Evolutionary conservation across 1,140 invertebrate genomes (phyloP).

Genomic region (Pectinophora gossypiella): DNA sequence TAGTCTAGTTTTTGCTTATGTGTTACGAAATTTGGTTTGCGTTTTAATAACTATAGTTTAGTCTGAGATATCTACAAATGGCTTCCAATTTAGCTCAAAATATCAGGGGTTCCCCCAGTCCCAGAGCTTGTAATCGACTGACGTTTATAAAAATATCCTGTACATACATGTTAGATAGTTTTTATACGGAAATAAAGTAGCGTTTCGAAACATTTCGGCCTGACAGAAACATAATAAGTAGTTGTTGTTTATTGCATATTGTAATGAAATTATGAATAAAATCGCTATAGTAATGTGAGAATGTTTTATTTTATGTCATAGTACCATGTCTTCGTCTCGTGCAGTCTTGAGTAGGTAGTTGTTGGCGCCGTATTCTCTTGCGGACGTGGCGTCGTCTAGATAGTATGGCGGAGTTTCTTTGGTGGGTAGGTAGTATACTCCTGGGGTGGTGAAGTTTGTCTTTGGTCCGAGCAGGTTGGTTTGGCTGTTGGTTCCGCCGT

Average conservation of each 20-base stretch:
- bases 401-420: conserved; percentile 38
- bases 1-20: neutral
- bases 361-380: conserved; percentile 34
- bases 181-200: conserved; percentile 42
- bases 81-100: conserved; percentile 12
- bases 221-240: conserved; percentile 33
- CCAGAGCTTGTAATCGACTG: conserved; percentile 20
- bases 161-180: conserved; percentile 28
- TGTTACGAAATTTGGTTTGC: neutral
- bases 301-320: conserved; percentile 29
- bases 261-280: conserved; percentile 46
- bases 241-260: conserved; percentile 35
- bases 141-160: conserved; percentile 15
- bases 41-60: neutral
- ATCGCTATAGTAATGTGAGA: conserved; percentile 20
- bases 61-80: neutral
- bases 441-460: conserved; percentile 46
- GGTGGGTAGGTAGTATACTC: conserved; percentile 58
- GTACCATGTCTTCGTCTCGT: conserved; percentile 43
- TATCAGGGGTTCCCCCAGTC: conserved; percentile 2
- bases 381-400: conserved; percentile 32
- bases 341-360: conserved; percentile 39
- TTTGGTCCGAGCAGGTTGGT: conserved; percentile 44
- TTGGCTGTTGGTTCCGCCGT: conserved; percentile 11
- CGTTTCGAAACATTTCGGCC: conserved; percentile 18